Percentiles rank a stretch among this genome's conserved stretches.
These are phyloP conservation scores for Ailurus styani DNA, from an alignment of 2,113 vertebrate genomes.

Conservation along the genomic window DNA sequence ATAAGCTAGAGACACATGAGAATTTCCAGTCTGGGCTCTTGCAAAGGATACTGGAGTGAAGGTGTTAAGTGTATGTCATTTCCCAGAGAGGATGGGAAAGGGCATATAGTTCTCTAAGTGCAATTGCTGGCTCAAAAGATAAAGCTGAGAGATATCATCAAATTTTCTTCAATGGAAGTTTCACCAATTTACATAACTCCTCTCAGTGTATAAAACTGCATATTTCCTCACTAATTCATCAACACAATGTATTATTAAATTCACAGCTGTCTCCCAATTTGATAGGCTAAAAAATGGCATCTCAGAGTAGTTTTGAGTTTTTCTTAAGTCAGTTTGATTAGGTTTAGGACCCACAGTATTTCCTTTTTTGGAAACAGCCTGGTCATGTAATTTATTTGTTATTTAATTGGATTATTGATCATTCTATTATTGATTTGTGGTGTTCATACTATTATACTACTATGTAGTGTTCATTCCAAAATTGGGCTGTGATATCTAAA, in stretches of 20 bases:
- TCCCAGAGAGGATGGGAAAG: accelerated
- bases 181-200: background rate
- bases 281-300: background rate
- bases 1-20: background rate
- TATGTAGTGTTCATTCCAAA: background rate
- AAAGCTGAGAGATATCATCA: background rate
- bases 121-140: background rate
- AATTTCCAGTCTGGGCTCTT: background rate
- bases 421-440: background rate
- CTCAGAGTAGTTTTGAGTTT: background rate
- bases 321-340: background rate
- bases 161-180: background rate
- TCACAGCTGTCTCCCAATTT: background rate
- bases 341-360: background rate
- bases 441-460: background rate
- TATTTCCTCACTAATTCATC: background rate
- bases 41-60: background rate
- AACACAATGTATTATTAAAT: background rate
- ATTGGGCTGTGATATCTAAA: background rate
- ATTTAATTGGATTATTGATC: background rate
- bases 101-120: background rate
- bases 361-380: background rate
- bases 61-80: too few relatives aligned
- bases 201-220: background rate
- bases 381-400: background rate